A percentile compares a stretch with the other conserved stretches of the same genome.
Evolutionary conservation across 2,888 invertebrate genomes (phyloP).

Genomic region (Lasioglossum zephyrum): DNA sequence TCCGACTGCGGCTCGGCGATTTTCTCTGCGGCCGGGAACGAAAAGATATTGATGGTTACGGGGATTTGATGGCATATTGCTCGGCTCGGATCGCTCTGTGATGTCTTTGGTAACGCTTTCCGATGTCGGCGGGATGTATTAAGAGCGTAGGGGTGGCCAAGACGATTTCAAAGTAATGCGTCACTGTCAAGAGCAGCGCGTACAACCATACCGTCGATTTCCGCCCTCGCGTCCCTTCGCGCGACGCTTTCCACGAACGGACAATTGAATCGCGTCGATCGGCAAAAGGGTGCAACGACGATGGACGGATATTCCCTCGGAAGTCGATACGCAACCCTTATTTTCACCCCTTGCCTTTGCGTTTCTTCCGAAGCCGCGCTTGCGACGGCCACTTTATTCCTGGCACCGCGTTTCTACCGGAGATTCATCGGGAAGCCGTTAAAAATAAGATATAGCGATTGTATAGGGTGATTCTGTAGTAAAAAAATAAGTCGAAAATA

Average conservation of each 20-base stretch:
- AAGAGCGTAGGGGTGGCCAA: slow-evolving; percentile 64
- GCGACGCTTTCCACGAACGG: not conserved
- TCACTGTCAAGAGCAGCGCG: slow-evolving; percentile 70
- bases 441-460: not conserved
- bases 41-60: slow-evolving; percentile 84
- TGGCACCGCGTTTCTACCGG: not conserved
- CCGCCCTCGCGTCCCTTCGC: slow-evolving; percentile 21
- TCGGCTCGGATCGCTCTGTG: slow-evolving; percentile 82
- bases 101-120: slow-evolving; percentile 83
- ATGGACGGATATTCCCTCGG: not conserved
- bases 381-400: not conserved
- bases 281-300: not conserved
- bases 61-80: slow-evolving; percentile 84
- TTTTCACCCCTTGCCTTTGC: not conserved
- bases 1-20: slow-evolving; percentile 40
- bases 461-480: not conserved
- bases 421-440: not conserved
- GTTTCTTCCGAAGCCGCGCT: not conserved
- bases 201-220: slow-evolving; percentile 45
- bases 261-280: slow-evolving; percentile 44
- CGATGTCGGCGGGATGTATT: slow-evolving; percentile 72
- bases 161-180: slow-evolving; percentile 71
- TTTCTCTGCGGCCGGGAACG: slow-evolving; percentile 68
- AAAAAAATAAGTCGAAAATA: not conserved
- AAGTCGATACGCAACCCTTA: not conserved